phyloP scores from a whole-genome alignment of 2,113 vertebrate genomes.

The Eonycteris spelaea region DNA sequence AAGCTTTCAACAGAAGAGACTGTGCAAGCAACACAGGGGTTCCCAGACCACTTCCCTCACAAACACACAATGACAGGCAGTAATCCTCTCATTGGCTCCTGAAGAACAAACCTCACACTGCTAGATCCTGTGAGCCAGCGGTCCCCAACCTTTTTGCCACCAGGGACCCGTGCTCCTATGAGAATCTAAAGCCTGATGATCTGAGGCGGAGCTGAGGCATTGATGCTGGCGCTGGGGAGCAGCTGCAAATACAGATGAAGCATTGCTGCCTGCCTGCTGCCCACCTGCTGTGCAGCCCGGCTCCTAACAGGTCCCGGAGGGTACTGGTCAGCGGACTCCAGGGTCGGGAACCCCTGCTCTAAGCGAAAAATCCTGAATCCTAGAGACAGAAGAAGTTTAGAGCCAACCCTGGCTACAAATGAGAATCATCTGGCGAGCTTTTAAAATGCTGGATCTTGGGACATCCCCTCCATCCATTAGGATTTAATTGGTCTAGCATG shows the following conservation, averaged over 20 bases:
- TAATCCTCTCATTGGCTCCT: background rate
- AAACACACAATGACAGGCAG: background rate
- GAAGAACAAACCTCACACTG: background rate
- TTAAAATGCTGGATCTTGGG: too few species aligned
- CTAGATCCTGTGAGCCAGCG: background rate
- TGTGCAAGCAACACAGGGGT: background rate
- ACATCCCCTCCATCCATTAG: background rate
- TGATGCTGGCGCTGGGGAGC: too few species aligned
- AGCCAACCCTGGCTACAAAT: background rate
- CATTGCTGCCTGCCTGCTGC: too few species aligned
- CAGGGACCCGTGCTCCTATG: too few species aligned
- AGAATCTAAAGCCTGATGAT: too few species aligned
- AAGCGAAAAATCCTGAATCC: background rate
- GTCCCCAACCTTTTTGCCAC: too few species aligned
- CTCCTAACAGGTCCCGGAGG: too few species aligned
- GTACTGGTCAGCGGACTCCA: too few species aligned
- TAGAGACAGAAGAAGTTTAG: background rate
- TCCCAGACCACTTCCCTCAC: background rate
- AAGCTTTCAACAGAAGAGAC: background rate
- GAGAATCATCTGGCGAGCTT: background rate
- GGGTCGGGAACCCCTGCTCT: background rate
- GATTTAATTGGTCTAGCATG: background rate
- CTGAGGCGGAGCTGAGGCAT: too few species aligned
- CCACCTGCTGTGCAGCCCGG: too few species aligned
- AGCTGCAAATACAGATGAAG: too few species aligned